Evolutionary conservation across 2,113 vertebrate genomes (phyloP), one percentile per base, ranked within the genome.

Genomic region (Capreolus pygargus): DNA sequence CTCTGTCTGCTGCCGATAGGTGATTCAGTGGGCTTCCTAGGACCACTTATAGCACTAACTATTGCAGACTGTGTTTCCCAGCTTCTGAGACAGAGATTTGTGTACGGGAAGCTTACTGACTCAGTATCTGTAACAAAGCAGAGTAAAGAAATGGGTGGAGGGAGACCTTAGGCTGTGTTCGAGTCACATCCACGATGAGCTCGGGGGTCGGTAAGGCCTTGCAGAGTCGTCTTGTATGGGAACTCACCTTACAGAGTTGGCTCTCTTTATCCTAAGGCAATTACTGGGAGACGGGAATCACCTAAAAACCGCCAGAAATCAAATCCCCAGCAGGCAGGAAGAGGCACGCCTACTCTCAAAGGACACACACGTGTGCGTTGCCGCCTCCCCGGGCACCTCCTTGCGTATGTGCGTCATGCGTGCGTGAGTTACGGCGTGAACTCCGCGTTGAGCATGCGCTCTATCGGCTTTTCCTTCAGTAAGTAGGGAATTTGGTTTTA

Each of bases 371-470:
- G 0, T 76, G 4, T 81, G 47, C 2, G 0, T 14, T 21, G 10
- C 8, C 50, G 7, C 0, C 5, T 55, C 17, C 0, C 9, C 7
- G 23, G 1, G 39, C 12, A 23, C n/a, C 19, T 70, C 12, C n/a
- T 11, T 70, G 70, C 2, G 0, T 45, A 11, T 2, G 30, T 57
- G 21, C 0, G 0, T 70, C 17, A 8, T 6, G 36, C 17, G 17
- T 39, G 23, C 30, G 1, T 60, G 6, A 14, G 6, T 52, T 54
- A 8, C n/a, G 15, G n/a, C 2, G 14, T 1, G 2, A 47, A 11
- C 10, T 84, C 2, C 0, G 3, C 15, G 15, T 27, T 60, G 3
- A 1, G 25, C 0, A 6, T 67, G 15, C 23, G 5, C 2, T 6
- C 6, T 0, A 3, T 55, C 15, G 13, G 12, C 1, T 84, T 85